Conservation (phyloP, 2,797 vertebrate genomes). For the Odontamblyopus lacepedii region DNA sequence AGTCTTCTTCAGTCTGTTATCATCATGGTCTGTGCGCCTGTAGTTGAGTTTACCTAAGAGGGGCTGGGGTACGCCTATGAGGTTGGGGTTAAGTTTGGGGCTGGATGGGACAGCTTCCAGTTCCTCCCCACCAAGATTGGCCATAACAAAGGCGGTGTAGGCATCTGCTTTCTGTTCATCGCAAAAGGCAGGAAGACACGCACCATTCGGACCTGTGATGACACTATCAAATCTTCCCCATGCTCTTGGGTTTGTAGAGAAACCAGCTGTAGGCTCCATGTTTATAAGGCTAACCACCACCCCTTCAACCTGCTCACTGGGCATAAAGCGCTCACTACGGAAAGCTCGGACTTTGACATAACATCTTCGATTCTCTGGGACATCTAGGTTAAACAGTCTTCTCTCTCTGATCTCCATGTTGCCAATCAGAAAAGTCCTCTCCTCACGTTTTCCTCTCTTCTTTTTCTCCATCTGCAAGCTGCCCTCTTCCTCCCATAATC, state of each 20-base stretch:
- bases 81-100: constrained; percentile 90
- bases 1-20: constrained; percentile 88
- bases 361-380: constrained; percentile 93
- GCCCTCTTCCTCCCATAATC: constrained; percentile 96
- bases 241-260: constrained; percentile 90
- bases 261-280: constrained; percentile 90
- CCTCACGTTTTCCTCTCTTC: constrained; percentile 86
- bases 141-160: constrained; percentile 90
- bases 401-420: constrained; percentile 98
- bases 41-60: constrained; percentile 92
- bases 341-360: constrained; percentile 94
- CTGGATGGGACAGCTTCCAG: constrained; percentile 89
- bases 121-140: constrained; percentile 93
- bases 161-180: constrained; percentile 89
- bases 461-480: constrained; percentile 84
- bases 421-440: constrained; percentile 94
- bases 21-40: constrained; percentile 89
- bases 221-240: constrained; percentile 97
- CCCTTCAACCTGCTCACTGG: constrained; percentile 92
- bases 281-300: constrained; percentile 94
- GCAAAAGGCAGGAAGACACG: constrained; percentile 95
- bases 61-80: constrained; percentile 90
- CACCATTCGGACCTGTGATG: constrained; percentile 89
- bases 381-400: constrained; percentile 94
- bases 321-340: constrained; percentile 91